Evolutionary conservation across 2,113 vertebrate genomes (phyloP).

Genomic region (Actenoides lindsayi): DNA sequence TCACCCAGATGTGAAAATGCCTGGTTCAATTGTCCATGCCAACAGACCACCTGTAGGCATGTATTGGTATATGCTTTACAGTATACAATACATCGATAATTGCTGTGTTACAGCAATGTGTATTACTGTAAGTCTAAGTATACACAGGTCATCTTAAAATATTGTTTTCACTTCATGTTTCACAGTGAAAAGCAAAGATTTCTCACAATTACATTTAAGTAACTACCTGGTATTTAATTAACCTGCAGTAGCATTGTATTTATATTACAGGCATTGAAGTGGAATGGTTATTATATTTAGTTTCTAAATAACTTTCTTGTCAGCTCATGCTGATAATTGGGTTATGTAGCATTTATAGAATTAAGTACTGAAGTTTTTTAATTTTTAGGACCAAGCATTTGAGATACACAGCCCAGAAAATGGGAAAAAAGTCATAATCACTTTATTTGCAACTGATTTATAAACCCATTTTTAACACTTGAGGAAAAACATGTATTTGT

Average conservation of each 20-base stretch:
- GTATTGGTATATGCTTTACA: not conserved
- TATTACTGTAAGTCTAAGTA: not conserved
- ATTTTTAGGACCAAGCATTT: not conserved
- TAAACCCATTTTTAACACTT: not conserved
- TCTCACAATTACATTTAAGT: slow-evolving; percentile 13
- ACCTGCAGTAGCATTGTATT: not conserved
- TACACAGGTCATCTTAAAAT: not conserved
- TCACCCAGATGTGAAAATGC: not conserved
- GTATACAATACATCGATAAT: not conserved
- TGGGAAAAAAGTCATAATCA: not conserved
- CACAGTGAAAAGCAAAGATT: not conserved
- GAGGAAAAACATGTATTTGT: not conserved
- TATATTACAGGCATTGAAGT: not conserved
- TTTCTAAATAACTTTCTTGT: slow-evolving; percentile 32
- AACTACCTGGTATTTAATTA: slow-evolving; percentile 26
- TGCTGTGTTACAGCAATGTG: not conserved
- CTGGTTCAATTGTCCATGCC: not conserved
- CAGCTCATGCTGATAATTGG: not conserved
- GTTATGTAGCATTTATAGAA: not conserved
- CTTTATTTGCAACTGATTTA: not conserved
- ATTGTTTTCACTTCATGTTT: not conserved
- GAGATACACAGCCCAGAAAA: not conserved
- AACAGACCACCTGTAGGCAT: not conserved
- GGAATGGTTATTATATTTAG: slow-evolving; percentile 19
- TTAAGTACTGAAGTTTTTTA: not conserved